Percentiles rank a stretch among this genome's conserved stretches.
Conservation (phyloP, 2,888 invertebrate genomes). For the Tortrix viridana region DNA sequence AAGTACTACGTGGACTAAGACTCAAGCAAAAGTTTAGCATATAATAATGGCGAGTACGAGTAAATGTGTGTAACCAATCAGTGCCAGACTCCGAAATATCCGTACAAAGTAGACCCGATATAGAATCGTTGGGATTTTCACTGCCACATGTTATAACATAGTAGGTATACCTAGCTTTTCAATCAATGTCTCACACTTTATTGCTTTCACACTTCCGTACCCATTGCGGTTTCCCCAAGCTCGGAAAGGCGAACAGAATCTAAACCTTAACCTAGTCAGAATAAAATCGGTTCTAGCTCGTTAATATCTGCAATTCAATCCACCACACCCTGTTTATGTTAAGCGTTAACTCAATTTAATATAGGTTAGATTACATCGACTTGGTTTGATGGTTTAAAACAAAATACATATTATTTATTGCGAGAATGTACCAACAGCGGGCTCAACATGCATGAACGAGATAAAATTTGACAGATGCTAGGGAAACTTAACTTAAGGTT, state of each 20-base stretch:
- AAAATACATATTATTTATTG: too few relatives aligned
- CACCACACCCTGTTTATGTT: conserved; percentile 15
- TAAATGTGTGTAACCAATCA: too few relatives aligned
- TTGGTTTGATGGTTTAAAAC: background rate
- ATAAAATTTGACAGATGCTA: too few relatives aligned
- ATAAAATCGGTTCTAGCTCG: background rate
- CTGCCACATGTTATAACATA: background rate
- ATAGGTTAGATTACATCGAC: conserved; percentile 22
- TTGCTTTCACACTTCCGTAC: conserved; percentile 40
- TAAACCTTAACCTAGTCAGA: background rate
- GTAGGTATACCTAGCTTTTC: conserved; percentile 10
- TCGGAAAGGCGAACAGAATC: conserved; percentile 1
- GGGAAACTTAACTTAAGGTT: too few relatives aligned
- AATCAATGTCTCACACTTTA: conserved; percentile 37
- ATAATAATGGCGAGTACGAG: too few relatives aligned
- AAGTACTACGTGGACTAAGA: too few relatives aligned
- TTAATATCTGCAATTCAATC: conserved; percentile 13
- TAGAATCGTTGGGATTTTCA: too few relatives aligned
- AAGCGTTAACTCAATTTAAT: conserved; percentile 20
- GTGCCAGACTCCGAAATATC: too few relatives aligned
- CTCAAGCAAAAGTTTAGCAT: too few relatives aligned
- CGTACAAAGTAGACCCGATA: too few relatives aligned
- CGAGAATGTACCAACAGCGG: too few relatives aligned
- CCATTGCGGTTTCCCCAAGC: conserved; percentile 11
- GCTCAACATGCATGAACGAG: too few relatives aligned